Base-by-base conservation (phyloP, 2,797 vertebrate genomes). In the Halcyon badia region DNA sequence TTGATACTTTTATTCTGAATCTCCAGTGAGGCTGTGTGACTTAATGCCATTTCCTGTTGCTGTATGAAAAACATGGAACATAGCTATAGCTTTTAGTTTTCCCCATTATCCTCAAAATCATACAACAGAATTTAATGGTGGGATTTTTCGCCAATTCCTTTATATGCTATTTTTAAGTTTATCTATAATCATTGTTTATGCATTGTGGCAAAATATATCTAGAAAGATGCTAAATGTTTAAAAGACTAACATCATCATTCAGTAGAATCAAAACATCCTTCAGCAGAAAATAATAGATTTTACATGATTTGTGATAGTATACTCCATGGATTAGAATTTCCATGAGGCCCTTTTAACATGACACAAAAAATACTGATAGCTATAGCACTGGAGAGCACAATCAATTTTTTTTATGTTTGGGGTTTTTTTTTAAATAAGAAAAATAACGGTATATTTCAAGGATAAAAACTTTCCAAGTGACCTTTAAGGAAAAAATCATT, bases 391-490 rank as follows among this genome's bases (percentile, higher is more conserved):
- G 52, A 83, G 42, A 97, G 12, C 16, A 52, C 28, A 91, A 75
- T 58, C 9, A 86, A 60, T 60, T 73, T 11, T 73, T 66, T 21
- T 46, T 89, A n/a, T 19, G 7, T 64, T 26, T 39, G 10, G n/a
- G n/a, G n/a, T 78, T 88, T 65, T 72, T 83, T 64, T 66, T 11
- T 37, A 11, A 79, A 88, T 90, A 85, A 91, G 65, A 92, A 93
- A 89, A 83, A 70, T 90, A 88, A 42, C 95, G 66, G 54, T 73
- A 37, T 37, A 37, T 96, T 90, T 92, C 58, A 93, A 97, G 96
- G 96, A 95, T 92, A 95, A 94, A 96, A 96, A 58, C 41, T 94
- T 97, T 95, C 93, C 52, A 87, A 94, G 93, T 78, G 87, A 97
- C 87, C 92, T 91, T 71, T 95, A 75, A 85, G 60, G 30, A 72